Evolutionary conservation across 2,113 vertebrate genomes (phyloP).

Genomic region (Rhinopomastus cyanomelas): DNA sequence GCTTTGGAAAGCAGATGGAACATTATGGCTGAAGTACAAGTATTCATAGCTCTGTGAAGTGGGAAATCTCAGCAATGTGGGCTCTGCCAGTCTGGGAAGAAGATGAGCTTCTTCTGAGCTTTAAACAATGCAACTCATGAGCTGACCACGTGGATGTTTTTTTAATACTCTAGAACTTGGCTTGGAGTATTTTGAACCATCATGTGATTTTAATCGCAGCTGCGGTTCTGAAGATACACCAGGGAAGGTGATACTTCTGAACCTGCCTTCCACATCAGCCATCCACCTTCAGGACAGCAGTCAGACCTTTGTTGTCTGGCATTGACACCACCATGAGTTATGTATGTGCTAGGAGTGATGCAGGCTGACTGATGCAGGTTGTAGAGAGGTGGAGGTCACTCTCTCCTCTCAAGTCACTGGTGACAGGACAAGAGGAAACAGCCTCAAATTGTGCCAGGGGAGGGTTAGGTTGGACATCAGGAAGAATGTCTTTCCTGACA

Average conservation of each 20-base stretch:
- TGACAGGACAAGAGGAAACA: too few species aligned
- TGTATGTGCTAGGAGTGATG: not conserved
- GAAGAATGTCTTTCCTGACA: too few species aligned
- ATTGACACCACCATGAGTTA: fast-evolving
- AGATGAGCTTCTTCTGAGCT: not conserved
- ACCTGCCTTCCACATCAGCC: not conserved
- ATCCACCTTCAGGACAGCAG: not conserved
- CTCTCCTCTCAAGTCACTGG: too few species aligned
- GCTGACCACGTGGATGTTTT: not conserved
- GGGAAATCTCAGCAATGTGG: not conserved
- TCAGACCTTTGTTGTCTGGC: not conserved
- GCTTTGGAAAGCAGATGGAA: not conserved
- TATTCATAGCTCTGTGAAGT: not conserved
- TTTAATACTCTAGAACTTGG: not conserved
- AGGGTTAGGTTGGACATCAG: too few species aligned
- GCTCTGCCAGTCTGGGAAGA: not conserved
- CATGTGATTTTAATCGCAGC: not conserved
- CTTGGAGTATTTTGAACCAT: not conserved
- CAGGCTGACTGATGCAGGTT: too few species aligned
- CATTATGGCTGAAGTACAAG: not conserved
- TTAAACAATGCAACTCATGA: not conserved
- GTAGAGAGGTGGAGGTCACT: too few species aligned
- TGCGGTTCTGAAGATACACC: not conserved
- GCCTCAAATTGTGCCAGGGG: too few species aligned
- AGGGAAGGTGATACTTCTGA: not conserved